Evolutionary conservation across 2,113 vertebrate species (phyloP), one percentile per base, ranked within the genome.

Genomic region (Atlantisia rogersi): DNA sequence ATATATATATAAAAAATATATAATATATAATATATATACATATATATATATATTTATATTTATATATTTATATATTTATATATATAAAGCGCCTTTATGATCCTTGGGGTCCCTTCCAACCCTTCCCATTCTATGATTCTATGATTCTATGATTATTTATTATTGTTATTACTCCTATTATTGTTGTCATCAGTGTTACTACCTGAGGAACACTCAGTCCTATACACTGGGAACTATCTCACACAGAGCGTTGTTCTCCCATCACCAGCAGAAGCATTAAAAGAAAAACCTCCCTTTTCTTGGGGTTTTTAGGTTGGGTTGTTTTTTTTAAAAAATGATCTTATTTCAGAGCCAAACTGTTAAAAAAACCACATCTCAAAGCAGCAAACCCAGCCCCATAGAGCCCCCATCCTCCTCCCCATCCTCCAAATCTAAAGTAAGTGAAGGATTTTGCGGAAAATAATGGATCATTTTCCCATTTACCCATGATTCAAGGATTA

Each of bases 401-500:
- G 6, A 56, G 90, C 32, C 95, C 95, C 77, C 62, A 87, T 8
- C 87, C 58, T 46, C 81, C 65, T 32, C 42, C 69, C 70, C 87
- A 46, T n/a, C 92, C 95, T 85, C 7, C 53, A 39, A 87, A 85
- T 24, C 94, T 35, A 68, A 90, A 92, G 88, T 2, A 17, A 88
- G 85, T 69, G 90, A 80, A 91, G 96, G 96, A 95, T 96, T 97
- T 77, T 68, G 67, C 37, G 1, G 93, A 88, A 97, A 96, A 97
- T 95, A 97, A 97, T 96, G 95, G 97, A 97, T 97, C 97, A 92
- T 97, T 97, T 97, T 97, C 97, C 95, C 90, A 93, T 96, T 96
- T 95, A 91, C 94, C 84, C 89, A 53, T 22, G 94, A 93, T 86
- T 89, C 78, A 81, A 94, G 97, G 96, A 96, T 97, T 97, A 97